Evolutionary conservation across 2,888 invertebrate species (phyloP), one percentile per base, ranked within the genome.

Genomic region (Rotaria magnacalcarata): DNA sequence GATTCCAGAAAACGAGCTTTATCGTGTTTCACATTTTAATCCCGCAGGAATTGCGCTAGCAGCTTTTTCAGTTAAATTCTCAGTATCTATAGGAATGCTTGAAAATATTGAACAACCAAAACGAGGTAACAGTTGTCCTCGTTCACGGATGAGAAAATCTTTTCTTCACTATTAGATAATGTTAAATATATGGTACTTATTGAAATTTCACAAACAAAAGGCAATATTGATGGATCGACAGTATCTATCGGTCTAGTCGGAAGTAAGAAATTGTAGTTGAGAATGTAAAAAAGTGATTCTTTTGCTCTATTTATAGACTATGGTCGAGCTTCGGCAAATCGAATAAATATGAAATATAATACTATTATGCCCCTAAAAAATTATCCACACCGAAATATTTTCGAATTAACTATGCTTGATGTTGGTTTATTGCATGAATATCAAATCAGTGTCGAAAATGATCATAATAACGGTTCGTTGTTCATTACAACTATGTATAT

Each of bases 161-260:
- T 24, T 19, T 3, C 14, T 80, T 6, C 8, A 80, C 43, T 11
- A 41, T 47, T 80, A 80, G 75, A 80, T 7, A 8, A 80, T 41
- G 75, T 80, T 19, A 80, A 80, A 80, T 80, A 80, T 43, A 80
- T 80, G 43, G 21, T 80, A 41, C 75, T 80, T 47, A 24, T 80
- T 80, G 75, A 80, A 80, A 16, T 80, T 80, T 47, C 41, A 24
- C 43, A 47, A n/a, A 3, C 6, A 6, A 80, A 80, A 41, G 75
- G 75, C 14, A 80, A 80, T 47, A 2, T 47, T 24, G 47, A 43
- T 21, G 47, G 16, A 43, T 80, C 75, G 3, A 47, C n/a, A 21
- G 43, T 80, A 80, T 41, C n/a, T 7, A 80, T 80, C 7, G 47
- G 47, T 47, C n/a, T 80, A 3, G 47, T 80, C 41, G 75, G 75